Conservation (phyloP, 1,140 invertebrate species). For the Dinoponera quadriceps region DNA sequence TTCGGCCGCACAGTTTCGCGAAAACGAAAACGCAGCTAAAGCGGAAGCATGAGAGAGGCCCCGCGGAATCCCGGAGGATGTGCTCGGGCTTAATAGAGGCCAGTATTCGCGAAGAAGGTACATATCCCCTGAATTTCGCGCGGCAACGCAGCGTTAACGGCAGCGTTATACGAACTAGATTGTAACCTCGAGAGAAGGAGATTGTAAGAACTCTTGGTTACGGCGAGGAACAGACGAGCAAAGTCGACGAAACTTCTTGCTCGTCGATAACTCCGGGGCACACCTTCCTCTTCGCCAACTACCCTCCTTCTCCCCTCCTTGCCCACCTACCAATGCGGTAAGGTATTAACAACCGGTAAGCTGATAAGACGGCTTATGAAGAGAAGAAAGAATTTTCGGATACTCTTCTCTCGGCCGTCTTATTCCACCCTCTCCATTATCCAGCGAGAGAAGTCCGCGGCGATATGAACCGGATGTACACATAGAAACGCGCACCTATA, state of each 20-base stretch:
- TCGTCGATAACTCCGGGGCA: constrained; percentile 46
- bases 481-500: background rate
- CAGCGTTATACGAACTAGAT: constrained; percentile 26
- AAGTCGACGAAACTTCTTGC: constrained; percentile 54
- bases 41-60: background rate
- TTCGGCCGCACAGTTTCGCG: background rate
- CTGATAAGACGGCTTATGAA: constrained; percentile 70
- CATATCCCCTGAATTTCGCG: constrained; percentile 27
- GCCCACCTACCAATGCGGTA: background rate
- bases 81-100: constrained; percentile 24
- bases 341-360: constrained; percentile 70
- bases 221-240: background rate
- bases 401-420: constrained; percentile 1
- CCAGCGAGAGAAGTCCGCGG: background rate
- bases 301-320: background rate
- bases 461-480: constrained; percentile 6
- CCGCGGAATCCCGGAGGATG: constrained; percentile 31
- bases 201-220: constrained; percentile 48
- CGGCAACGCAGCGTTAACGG: background rate
- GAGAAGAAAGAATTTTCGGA: constrained; percentile 59
- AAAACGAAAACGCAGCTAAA: background rate
- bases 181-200: constrained; percentile 14
- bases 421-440: constrained; percentile 32
- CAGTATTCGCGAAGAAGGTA: constrained; percentile 5
- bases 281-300: background rate